These are phyloP conservation scores for Cheilosia soror DNA, from an alignment of 2,888 invertebrate species.

Conservation along the genomic window DNA sequence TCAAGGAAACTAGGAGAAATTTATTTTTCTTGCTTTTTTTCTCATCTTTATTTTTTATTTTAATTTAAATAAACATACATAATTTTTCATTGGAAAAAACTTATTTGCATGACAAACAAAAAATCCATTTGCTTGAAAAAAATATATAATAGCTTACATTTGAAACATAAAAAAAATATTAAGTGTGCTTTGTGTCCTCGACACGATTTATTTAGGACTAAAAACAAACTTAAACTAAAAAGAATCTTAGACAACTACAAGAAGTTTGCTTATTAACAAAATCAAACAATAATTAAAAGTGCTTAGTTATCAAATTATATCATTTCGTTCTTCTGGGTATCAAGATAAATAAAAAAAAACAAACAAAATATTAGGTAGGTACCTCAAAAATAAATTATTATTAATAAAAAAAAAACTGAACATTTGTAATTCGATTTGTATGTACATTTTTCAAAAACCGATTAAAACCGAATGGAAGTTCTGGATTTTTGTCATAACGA, in stretches of 20 bases:
- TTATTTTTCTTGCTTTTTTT: slow-evolving; percentile 32
- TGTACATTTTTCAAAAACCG: slow-evolving; percentile 39
- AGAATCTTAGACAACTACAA: slow-evolving; percentile 1
- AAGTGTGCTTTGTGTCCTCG: slow-evolving; percentile 38
- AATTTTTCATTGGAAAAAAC: slow-evolving; percentile 65
- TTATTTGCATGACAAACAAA: slow-evolving; percentile 70
- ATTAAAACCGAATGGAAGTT: slow-evolving; percentile 62
- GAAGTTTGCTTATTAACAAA: slow-evolving; percentile 13
- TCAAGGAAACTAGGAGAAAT: slow-evolving; percentile 46
- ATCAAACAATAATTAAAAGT: slow-evolving; percentile 31
- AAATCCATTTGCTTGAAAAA: slow-evolving; percentile 6
- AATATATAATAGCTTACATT: slow-evolving; percentile 1
- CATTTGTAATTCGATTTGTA: slow-evolving; percentile 34
- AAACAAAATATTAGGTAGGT: slow-evolving; percentile 9
- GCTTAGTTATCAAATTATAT: slow-evolving; percentile 52
- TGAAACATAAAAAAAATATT: slow-evolving; percentile 19
- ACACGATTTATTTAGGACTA: slow-evolving; percentile 41
- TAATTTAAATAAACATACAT: slow-evolving; percentile 19
- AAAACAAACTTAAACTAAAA: slow-evolving; percentile 8
- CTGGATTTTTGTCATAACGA: slow-evolving; percentile 48
- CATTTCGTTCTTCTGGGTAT: slow-evolving; percentile 68
- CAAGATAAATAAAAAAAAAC: slow-evolving; percentile 36
- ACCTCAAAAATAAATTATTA: slow-evolving; percentile 41
- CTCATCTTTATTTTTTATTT: slow-evolving; percentile 10
- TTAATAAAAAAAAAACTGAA: slow-evolving; percentile 28